Conservation (phyloP, 2,888 invertebrate species). For the Drosophila austrosaltans region DNA sequence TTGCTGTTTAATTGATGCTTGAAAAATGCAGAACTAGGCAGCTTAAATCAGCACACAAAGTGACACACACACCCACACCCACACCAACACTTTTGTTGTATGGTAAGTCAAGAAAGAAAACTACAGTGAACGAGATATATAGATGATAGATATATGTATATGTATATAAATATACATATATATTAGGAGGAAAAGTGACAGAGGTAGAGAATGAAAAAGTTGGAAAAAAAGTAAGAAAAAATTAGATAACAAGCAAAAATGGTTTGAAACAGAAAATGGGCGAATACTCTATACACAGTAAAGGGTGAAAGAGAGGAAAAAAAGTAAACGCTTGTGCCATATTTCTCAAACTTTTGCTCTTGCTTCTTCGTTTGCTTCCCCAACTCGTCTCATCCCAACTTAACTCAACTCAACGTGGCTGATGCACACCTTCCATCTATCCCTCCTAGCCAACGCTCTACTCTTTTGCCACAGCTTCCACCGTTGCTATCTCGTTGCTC, state of each 20-base stretch:
- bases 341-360: conserved; percentile 20
- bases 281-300: not conserved
- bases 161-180: conserved; percentile 10
- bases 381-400: not conserved
- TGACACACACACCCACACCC: conserved; percentile 25
- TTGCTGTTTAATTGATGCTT: conserved; percentile 63
- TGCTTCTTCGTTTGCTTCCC: not conserved
- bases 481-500: conserved; percentile 12
- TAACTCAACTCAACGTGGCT: not conserved
- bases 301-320: conserved; percentile 6
- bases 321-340: conserved; percentile 24
- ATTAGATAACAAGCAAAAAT: conserved; percentile 42
- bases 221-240: conserved; percentile 38
- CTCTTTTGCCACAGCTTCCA: conserved; percentile 1
- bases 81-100: conserved; percentile 8
- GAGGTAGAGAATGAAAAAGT: not conserved
- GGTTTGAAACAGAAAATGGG: conserved; percentile 6
- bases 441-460: not conserved
- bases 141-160: conserved; percentile 16
- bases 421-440: not conserved
- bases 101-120: conserved; percentile 35
- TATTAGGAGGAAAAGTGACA: not conserved
- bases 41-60: conserved; percentile 46
- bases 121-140: not conserved
- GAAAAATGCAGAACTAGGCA: conserved; percentile 34